phyloP scores from a whole-genome alignment of 2,888 invertebrate genomes.

The Eupithecia subfuscata region DNA sequence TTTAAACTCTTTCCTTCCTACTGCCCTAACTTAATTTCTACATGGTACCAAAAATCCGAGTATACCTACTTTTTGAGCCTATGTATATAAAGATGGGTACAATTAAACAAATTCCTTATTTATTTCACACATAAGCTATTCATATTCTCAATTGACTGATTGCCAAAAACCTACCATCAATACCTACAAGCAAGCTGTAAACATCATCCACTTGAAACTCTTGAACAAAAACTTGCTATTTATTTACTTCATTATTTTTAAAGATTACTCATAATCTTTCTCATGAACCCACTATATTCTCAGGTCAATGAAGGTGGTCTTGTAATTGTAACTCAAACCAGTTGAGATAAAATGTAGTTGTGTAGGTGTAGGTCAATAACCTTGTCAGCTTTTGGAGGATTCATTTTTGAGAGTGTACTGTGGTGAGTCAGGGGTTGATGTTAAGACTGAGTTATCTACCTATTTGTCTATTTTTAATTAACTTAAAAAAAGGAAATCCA shows the following conservation, averaged over 20 bases:
- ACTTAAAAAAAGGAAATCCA: no score
- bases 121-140: background rate
- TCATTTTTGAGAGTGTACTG: background rate
- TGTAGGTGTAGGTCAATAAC: constrained; percentile 31
- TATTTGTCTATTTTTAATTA: background rate
- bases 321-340: constrained; percentile 16
- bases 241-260: background rate
- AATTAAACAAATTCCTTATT: background rate
- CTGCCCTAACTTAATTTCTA: background rate
- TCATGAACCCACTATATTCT: background rate
- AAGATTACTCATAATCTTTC: background rate
- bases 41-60: no score
- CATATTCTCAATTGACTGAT: background rate
- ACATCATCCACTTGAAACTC: constrained; percentile 3
- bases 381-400: constrained; percentile 3
- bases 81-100: background rate
- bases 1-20: constrained; percentile 2
- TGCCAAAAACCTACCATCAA: background rate
- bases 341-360: constrained; percentile 21
- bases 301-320: constrained; percentile 12
- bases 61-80: background rate
- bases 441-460: background rate
- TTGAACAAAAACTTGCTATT: background rate
- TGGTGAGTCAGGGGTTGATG: background rate
- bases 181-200: background rate